Base-by-base conservation (phyloP, 2,113 vertebrate species). In the Phoxinus phoxinus region DNA sequence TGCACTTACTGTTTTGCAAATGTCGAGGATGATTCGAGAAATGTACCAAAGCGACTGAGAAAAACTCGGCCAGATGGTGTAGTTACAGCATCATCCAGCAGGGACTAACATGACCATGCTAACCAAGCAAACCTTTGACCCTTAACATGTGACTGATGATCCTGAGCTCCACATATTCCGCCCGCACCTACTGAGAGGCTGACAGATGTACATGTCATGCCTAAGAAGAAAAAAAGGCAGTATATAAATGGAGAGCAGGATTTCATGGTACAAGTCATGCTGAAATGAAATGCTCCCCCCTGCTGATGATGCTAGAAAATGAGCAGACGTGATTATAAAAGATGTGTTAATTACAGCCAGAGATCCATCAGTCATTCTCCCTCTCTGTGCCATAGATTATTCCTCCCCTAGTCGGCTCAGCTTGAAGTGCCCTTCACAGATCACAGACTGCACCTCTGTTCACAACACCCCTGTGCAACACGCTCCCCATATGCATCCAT, bases 381-480 rank as follows among this genome's bases (percentile, higher is more conserved):
- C 37, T 51, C 79, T 65, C 32, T 44, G 87, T 88, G 90, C 92
- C 89, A 90, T 90, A 90, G 91, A 77, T 90, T 93, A 93, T 90
- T 90, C 89, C 84, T 93, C 91, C 89, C 88, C 88, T 85, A 89
- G 79, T 69, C 63, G 25, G 83, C 48, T 76, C 10, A 79, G 78
- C 69, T 73, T 85, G 75, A 88, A 89, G 81, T 81, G 85, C 87
- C 92, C 92, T 95, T 94, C 93, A 92, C 77, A 92, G 90, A 90
- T 88, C 91, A 90, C 76, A 76, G 84, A 85, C 91, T 81, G 83
- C 83, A 81, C 81, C 85, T 78, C 84, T 86, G 84, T 67, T 71
- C 56, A 19, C 27, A 74, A 82, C 86, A 59, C 82, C 86, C 90
- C 71, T 21, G 67, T 81, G 85, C 85, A 71, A 51, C n/a, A 65